Conservation (phyloP, 2,797 vertebrate genomes). For the Serranus cabrilla region DNA sequence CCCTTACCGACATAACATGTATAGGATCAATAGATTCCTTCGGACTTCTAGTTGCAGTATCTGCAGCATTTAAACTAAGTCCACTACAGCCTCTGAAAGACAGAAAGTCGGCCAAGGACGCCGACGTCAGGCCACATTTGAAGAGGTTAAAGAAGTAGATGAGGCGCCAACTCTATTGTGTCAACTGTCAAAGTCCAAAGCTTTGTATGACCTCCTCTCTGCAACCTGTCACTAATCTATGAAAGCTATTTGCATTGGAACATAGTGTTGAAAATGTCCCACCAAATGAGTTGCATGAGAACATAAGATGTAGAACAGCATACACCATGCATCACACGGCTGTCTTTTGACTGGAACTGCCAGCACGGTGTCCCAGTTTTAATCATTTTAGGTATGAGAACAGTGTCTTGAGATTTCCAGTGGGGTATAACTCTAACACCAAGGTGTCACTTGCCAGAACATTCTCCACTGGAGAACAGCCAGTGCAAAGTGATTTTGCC, state of each 20-base stretch:
- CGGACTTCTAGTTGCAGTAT: too few species aligned
- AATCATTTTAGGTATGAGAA: constrained; percentile 7
- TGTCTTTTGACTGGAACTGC: background rate
- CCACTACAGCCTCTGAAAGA: too few species aligned
- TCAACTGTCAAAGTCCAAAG: background rate
- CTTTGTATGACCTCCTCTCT: background rate
- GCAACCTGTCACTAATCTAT: background rate
- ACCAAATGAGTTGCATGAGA: background rate
- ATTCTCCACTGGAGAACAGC: constrained; percentile 32
- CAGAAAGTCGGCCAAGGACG: too few species aligned
- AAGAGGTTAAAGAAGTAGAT: background rate
- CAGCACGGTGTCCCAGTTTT: constrained; percentile 2
- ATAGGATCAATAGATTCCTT: too few species aligned
- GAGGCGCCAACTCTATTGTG: background rate
- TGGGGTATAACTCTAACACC: background rate
- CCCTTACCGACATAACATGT: too few species aligned
- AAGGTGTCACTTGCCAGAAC: constrained; percentile 33
- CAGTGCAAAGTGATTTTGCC: constrained; percentile 37
- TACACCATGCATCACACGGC: background rate
- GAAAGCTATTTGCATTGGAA: background rate
- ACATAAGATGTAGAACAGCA: background rate
- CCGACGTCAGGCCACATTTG: too few species aligned
- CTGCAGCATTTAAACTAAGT: too few species aligned
- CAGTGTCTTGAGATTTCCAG: constrained; percentile 9
- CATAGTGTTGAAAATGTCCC: background rate